phyloP scores from a whole-genome alignment of 2,888 invertebrate species.

The Athetis lepigone region DNA sequence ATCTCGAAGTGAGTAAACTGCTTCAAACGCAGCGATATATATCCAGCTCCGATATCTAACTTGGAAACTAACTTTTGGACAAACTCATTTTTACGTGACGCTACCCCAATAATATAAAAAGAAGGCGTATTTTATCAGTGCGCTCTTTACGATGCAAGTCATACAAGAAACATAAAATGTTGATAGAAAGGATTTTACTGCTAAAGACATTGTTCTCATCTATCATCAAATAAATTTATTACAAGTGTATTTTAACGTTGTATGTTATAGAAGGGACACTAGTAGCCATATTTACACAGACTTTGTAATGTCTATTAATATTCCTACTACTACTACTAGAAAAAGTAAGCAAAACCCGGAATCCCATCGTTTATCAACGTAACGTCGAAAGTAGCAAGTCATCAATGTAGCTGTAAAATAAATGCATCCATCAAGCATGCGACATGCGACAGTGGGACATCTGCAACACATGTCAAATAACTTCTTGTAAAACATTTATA shows the following conservation, averaged over 20 bases:
- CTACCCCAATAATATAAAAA: constrained; percentile 75
- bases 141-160: constrained; percentile 41
- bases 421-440: constrained; percentile 78
- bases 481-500: constrained; percentile 74
- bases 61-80: constrained; percentile 75
- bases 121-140: constrained; percentile 63
- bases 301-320: constrained; percentile 56
- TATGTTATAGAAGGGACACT: not conserved
- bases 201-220: constrained; percentile 1
- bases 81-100: constrained; percentile 77
- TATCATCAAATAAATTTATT: constrained; percentile 36
- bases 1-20: constrained; percentile 77
- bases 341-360: constrained; percentile 30
- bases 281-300: constrained; percentile 10
- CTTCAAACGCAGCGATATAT: constrained; percentile 79
- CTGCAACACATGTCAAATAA: constrained; percentile 75
- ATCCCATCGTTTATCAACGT: constrained; percentile 65
- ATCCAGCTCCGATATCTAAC: constrained; percentile 80
- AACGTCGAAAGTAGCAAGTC: constrained; percentile 77
- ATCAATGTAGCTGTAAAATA: constrained; percentile 75
- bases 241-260: not conserved
- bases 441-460: constrained; percentile 67
- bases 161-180: constrained; percentile 45
- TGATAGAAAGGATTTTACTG: constrained; percentile 32
- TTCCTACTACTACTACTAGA: constrained; percentile 22